These are phyloP conservation scores for Ceratothoa steindachneri DNA, from an alignment of 2,888 invertebrate genomes.

Conservation along the genomic window DNA sequence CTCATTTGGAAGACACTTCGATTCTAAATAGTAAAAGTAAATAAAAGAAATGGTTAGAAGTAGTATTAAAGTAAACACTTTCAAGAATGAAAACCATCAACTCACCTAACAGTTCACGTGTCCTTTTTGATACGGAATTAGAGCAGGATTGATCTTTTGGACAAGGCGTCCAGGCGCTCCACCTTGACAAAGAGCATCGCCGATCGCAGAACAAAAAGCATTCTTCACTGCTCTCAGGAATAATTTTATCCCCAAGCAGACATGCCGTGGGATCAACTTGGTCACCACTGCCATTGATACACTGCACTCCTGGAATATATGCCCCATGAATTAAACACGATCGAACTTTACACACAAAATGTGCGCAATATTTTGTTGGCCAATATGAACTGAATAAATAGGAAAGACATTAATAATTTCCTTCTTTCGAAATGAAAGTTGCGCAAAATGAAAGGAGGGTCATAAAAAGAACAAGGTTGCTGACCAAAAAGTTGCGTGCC, in stretches of 20 bases:
- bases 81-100: background rate
- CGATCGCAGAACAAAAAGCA: constrained; percentile 26
- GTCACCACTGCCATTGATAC: constrained; percentile 26
- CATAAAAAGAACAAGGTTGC: too few relatives aligned
- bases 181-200: constrained; percentile 24
- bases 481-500: too few relatives aligned
- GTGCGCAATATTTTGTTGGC: too few relatives aligned
- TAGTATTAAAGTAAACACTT: too few relatives aligned
- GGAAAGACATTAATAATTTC: too few relatives aligned
- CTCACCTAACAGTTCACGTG: constrained; percentile 31
- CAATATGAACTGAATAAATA: too few relatives aligned
- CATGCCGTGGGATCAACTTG: constrained; percentile 34
- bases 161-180: constrained; percentile 32
- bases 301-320: constrained; percentile 29
- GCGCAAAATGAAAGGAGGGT: too few relatives aligned
- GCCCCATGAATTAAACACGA: background rate
- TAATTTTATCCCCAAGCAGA: constrained; percentile 31
- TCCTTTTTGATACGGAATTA: constrained; percentile 15
- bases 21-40: too few relatives aligned
- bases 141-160: constrained; percentile 27
- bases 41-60: too few relatives aligned
- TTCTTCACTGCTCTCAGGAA: constrained; percentile 33
- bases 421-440: too few relatives aligned
- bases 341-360: too few relatives aligned
- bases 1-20: too few relatives aligned